Evolutionary conservation across 2,113 vertebrate species (phyloP).

Genomic region (Cariama cristata): DNA sequence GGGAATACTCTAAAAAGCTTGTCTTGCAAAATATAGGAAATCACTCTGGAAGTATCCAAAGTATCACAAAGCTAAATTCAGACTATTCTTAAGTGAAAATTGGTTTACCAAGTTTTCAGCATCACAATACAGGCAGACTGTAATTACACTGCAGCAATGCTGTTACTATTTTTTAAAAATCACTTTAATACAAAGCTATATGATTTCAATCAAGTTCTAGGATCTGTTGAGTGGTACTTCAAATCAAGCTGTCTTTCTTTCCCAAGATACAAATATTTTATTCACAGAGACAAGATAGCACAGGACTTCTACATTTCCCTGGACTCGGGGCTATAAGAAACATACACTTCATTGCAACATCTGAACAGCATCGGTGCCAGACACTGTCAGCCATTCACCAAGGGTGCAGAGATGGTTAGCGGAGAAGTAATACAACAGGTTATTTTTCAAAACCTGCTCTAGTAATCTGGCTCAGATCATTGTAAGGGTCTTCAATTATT

Average conservation of each 20-base stretch:
- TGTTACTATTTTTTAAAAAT: not conserved
- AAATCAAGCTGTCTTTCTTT: not conserved
- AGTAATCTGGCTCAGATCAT: not conserved
- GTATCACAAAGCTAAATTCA: not conserved
- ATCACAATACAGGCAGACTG: not conserved
- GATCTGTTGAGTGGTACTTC: not conserved
- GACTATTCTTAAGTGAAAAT: not conserved
- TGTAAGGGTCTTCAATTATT: conserved; percentile 24
- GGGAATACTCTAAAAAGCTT: not conserved
- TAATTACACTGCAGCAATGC: not conserved
- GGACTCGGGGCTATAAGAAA: not conserved
- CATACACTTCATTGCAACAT: not conserved
- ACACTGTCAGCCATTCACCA: not conserved
- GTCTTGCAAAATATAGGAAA: not conserved
- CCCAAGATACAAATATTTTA: not conserved
- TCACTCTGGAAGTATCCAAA: not conserved
- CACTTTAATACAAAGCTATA: not conserved
- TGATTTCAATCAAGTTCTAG: not conserved
- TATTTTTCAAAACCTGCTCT: conserved; percentile 30
- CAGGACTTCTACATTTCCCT: not conserved
- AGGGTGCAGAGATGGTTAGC: not conserved
- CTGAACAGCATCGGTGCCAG: not conserved
- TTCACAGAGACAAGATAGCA: not conserved
- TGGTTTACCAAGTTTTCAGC: not conserved
- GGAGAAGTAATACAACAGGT: not conserved